Conservation (phyloP, 2,888 invertebrate genomes). For the Phlogophora meticulosa region DNA sequence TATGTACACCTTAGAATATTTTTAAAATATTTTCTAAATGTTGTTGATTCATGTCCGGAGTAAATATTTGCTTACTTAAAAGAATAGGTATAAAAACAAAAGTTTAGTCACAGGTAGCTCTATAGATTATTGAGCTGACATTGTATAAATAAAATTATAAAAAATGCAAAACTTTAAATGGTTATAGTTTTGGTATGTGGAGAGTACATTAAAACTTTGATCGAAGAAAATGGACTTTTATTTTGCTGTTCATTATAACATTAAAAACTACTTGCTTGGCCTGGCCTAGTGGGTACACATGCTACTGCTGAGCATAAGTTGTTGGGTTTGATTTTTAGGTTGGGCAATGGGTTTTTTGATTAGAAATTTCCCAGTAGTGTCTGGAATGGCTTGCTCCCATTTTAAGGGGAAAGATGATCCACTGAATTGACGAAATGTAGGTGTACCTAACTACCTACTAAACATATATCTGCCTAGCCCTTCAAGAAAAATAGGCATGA, state of each 20-base stretch:
- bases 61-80: conserved; percentile 82
- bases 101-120: conserved; percentile 86
- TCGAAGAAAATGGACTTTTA: conserved; percentile 78
- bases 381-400: too few relatives aligned
- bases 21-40: conserved; percentile 84
- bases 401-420: too few relatives aligned
- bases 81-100: conserved; percentile 81
- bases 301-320: too few relatives aligned
- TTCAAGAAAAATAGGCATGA: too few relatives aligned
- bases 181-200: conserved; percentile 82
- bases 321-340: too few relatives aligned
- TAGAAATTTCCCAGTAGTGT: too few relatives aligned
- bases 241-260: conserved; percentile 56
- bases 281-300: too few relatives aligned
- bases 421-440: too few relatives aligned
- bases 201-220: conserved; percentile 85
- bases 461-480: too few relatives aligned
- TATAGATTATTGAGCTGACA: conserved; percentile 83
- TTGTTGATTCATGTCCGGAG: conserved; percentile 82
- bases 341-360: too few relatives aligned
- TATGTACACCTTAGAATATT: conserved; percentile 77
- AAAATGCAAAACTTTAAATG: conserved; percentile 87
- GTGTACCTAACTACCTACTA: too few relatives aligned
- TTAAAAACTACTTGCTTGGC: neutral
- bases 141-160: conserved; percentile 87